Percentiles rank a stretch among this genome's conserved stretches.
These are phyloP conservation scores for Origma solitaria DNA, from an alignment of 2,113 vertebrate species.

Conservation along the genomic window DNA sequence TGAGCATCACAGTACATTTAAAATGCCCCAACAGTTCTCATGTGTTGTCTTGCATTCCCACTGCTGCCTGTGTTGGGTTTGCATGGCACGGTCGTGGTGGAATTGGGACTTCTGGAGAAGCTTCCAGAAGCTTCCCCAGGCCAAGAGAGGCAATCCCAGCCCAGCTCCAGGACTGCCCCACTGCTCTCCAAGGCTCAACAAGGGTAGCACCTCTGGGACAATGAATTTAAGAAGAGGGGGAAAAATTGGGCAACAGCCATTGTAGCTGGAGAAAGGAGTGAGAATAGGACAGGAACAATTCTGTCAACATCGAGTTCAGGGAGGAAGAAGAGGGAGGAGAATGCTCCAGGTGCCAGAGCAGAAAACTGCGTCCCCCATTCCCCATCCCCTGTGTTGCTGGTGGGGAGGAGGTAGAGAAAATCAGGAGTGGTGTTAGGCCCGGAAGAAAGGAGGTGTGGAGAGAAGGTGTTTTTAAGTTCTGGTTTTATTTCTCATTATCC, in stretches of 20 bases:
- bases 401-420: background rate
- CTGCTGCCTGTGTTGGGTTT: background rate
- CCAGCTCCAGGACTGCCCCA: background rate
- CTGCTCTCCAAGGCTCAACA: fast-evolving
- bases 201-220: background rate
- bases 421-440: background rate
- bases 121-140: background rate
- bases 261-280: background rate
- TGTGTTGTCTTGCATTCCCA: background rate
- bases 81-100: background rate
- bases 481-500: background rate
- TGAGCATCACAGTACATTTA: background rate
- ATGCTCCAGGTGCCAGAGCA: background rate
- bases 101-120: background rate
- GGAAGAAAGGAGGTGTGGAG: background rate
- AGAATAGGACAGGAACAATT: background rate
- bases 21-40: background rate
- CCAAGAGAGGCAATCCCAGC: background rate
- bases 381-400: background rate
- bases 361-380: background rate
- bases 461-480: background rate
- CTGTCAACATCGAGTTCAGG: background rate
- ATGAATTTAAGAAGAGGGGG: fast-evolving
- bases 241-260: background rate
- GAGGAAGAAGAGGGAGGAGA: no score